Evolutionary conservation across 2,888 invertebrate genomes (phyloP).

Genomic region (Lampropteryx suffumata): DNA sequence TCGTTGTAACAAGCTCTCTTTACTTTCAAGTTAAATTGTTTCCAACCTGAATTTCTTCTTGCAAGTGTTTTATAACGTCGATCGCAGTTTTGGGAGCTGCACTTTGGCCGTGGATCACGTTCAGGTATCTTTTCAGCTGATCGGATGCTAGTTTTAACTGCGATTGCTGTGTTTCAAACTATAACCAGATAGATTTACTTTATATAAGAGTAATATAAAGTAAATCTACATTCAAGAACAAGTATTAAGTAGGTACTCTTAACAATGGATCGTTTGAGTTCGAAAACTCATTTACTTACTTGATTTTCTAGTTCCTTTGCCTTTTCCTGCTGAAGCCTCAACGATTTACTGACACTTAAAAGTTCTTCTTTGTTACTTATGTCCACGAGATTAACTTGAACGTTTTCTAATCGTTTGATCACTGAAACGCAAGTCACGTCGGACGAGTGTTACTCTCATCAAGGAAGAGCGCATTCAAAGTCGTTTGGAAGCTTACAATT

Average conservation of each 20-base stretch:
- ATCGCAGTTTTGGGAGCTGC: slow-evolving; percentile 80
- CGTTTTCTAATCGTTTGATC: slow-evolving; percentile 76
- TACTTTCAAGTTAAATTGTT: slow-evolving; percentile 24
- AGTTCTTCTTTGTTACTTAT: slow-evolving; percentile 86
- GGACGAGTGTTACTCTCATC: slow-evolving; percentile 30
- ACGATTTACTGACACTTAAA: slow-evolving; percentile 76
- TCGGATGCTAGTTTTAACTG: slow-evolving; percentile 74
- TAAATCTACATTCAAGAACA: slow-evolving; percentile 6
- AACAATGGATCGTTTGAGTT: slow-evolving; percentile 10
- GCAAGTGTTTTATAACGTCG: slow-evolving; percentile 87
- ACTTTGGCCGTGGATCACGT: slow-evolving; percentile 76
- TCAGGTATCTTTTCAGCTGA: slow-evolving; percentile 87
- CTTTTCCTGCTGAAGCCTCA: slow-evolving; percentile 79
- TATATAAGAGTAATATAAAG: slow-evolving; percentile 9
- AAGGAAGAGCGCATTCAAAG: slow-evolving; percentile 27
- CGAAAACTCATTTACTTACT: slow-evolving; percentile 61
- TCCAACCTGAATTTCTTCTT: slow-evolving; percentile 87
- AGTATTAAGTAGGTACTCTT: not conserved
- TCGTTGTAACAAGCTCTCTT: slow-evolving; percentile 30
- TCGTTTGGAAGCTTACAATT: slow-evolving; percentile 30
- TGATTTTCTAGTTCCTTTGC: slow-evolving; percentile 73
- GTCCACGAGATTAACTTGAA: slow-evolving; percentile 85
- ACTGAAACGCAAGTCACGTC: slow-evolving; percentile 56
- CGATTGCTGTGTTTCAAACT: slow-evolving; percentile 74
- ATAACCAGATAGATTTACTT: slow-evolving; percentile 2